phyloP scores from a whole-genome alignment of 2,113 vertebrate species.

The Amphiprion ocellaris region DNA sequence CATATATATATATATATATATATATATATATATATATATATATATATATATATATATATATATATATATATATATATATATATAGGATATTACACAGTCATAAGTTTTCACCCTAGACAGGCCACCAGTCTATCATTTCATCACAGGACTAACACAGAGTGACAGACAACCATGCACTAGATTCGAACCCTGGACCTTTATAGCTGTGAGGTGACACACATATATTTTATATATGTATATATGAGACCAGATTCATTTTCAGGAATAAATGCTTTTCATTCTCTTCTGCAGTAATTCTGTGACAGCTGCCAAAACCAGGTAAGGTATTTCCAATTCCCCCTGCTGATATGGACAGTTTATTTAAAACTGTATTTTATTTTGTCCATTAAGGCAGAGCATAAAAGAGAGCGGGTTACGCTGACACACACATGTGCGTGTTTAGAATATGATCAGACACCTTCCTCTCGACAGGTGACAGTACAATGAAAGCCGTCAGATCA shows the following conservation, averaged over 20 bases:
- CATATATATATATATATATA: background rate
- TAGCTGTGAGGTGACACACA: background rate
- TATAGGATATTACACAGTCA: too few relatives aligned
- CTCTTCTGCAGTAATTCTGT: conserved; percentile 37
- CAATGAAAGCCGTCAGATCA: conserved; percentile 61
- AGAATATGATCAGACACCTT: conserved; percentile 59
- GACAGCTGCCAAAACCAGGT: conserved; percentile 46
- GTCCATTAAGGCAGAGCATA: conserved; percentile 32
- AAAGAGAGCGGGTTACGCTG: conserved; percentile 24
- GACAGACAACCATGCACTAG: too few relatives aligned
- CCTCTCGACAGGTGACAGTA: conserved; percentile 66
- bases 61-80: background rate
- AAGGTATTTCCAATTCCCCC: conserved; percentile 45
- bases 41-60: too few relatives aligned
- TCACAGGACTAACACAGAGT: too few relatives aligned
- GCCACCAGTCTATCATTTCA: too few relatives aligned
- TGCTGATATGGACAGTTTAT: conserved; percentile 43
- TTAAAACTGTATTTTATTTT: conserved; percentile 58
- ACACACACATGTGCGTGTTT: conserved; percentile 13
- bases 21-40: too few relatives aligned
- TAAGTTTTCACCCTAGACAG: too few relatives aligned
- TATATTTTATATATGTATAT: background rate
- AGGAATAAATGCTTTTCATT: conserved; percentile 61
- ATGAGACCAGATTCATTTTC: conserved; percentile 66
- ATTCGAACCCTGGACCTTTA: too few relatives aligned